These are phyloP conservation scores for Paguma larvata DNA, from an alignment of 2,797 vertebrate genomes.

Conservation along the genomic window DNA sequence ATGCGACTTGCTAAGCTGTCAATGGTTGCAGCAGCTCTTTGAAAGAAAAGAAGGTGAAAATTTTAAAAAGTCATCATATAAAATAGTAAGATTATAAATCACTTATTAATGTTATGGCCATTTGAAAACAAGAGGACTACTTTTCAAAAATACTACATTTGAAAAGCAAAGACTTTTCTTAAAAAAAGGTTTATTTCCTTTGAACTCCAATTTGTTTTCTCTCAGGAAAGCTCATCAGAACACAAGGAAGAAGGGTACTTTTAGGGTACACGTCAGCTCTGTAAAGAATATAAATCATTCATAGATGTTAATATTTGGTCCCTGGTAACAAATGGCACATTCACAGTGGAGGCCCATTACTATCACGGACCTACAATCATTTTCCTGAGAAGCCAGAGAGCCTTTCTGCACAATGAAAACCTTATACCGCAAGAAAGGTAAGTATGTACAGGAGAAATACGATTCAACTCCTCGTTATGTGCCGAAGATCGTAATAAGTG, in stretches of 20 bases:
- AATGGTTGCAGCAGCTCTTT: constrained; percentile 92
- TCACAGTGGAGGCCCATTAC: not conserved
- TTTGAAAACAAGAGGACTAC: not conserved
- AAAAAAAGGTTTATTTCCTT: not conserved
- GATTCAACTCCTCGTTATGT: not conserved
- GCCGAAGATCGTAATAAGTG: not conserved
- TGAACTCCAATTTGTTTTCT: not conserved
- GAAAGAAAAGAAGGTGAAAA: constrained; percentile 75
- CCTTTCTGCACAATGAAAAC: not conserved
- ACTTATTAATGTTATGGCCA: not conserved
- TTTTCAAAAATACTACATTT: not conserved
- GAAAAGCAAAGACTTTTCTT: not conserved
- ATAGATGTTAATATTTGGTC: not conserved
- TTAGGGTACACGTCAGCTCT: not conserved
- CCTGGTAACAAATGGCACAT: not conserved
- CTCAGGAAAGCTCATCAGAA: not conserved
- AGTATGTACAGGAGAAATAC: not conserved
- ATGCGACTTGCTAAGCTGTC: constrained; percentile 97
- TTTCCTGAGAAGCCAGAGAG: constrained; percentile 13
- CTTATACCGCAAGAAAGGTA: not conserved
- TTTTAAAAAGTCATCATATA: constrained; percentile 29
- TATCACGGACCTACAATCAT: not conserved
- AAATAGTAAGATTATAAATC: not conserved
- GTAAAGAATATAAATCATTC: not conserved
- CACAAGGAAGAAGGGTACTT: not conserved